Conservation (phyloP, 1,140 invertebrate genomes). For the Drosophila albomicans region DNA sequence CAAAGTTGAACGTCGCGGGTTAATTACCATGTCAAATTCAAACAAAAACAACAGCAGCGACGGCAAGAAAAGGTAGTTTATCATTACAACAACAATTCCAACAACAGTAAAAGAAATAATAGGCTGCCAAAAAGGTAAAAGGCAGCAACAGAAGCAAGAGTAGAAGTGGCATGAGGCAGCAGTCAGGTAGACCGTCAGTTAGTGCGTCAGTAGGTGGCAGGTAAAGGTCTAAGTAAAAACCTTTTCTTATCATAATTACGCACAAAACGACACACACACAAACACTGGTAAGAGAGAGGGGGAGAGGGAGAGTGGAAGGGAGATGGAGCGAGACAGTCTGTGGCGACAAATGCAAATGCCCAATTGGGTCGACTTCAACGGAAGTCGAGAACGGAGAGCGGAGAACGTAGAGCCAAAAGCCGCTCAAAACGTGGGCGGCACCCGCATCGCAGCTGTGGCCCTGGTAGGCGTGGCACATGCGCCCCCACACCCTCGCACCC, state of each 20-base stretch:
- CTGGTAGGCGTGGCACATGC: conserved; percentile 62
- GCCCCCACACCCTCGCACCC: conserved; percentile 18
- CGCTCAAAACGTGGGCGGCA: conserved; percentile 40
- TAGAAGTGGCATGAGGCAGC: conserved; percentile 1
- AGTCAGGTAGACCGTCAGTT: conserved; percentile 24
- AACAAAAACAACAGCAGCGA: conserved; percentile 78
- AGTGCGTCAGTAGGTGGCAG: conserved; percentile 15
- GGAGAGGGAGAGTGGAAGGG: not conserved
- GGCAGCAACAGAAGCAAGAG: not conserved
- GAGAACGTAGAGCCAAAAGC: no score
- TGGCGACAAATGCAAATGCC: conserved; percentile 71
- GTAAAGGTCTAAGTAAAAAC: conserved; percentile 70
- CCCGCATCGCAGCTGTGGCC: conserved; percentile 69
- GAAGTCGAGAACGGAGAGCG: conserved; percentile 34
- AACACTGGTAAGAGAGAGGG: conserved; percentile 18
- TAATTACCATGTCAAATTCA: conserved; percentile 84
- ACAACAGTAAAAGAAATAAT: conserved; percentile 69
- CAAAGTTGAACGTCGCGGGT: conserved; percentile 81
- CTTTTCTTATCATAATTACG: conserved; percentile 84
- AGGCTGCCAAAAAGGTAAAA: conserved; percentile 73
- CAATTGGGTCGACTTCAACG: conserved; percentile 51
- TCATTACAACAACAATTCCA: conserved; percentile 71
- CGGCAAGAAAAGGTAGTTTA: conserved; percentile 70
- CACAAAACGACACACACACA: conserved; percentile 66
- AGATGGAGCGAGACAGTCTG: not conserved